Percentiles rank a stretch among this genome's conserved stretches.
phyloP scores from a whole-genome alignment of 2,888 invertebrate genomes.

The Dusona sp. region DNA sequence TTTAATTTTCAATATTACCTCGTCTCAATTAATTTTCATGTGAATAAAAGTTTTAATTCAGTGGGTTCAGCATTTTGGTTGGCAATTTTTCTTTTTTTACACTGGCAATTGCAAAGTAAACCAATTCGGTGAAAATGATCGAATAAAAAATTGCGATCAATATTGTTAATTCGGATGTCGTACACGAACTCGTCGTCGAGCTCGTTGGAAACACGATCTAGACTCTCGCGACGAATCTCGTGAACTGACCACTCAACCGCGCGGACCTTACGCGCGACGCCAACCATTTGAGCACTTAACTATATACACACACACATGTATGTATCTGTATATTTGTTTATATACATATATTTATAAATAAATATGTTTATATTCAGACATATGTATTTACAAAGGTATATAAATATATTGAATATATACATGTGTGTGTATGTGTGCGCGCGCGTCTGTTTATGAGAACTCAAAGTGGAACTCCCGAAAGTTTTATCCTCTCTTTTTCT shows the following conservation, averaged over 20 bases:
- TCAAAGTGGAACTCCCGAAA: slow-evolving; percentile 41
- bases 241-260: slow-evolving; percentile 68
- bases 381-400: neutral
- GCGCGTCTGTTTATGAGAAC: neutral
- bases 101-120: neutral
- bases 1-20: neutral
- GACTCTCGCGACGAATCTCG: slow-evolving; percentile 70
- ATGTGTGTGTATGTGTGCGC: neutral
- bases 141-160: slow-evolving; percentile 12
- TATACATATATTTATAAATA: neutral
- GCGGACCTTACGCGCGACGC: slow-evolving; percentile 74
- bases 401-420: neutral
- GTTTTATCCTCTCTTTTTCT: slow-evolving; percentile 24
- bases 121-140: slow-evolving; percentile 10
- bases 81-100: neutral
- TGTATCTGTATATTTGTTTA: slow-evolving; percentile 1
- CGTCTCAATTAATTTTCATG: neutral
- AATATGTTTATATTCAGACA: neutral
- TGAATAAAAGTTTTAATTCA: neutral
- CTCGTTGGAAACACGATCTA: slow-evolving; percentile 61
- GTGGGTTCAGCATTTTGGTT: neutral
- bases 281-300: slow-evolving; percentile 45
- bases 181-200: slow-evolving; percentile 13
- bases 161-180: slow-evolving; percentile 5
- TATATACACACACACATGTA: neutral